A percentile compares a stretch with the other conserved stretches of the same genome.
These are phyloP conservation scores for Hystrix brachyura DNA, from an alignment of 2,113 vertebrate species.

Conservation along the genomic window DNA sequence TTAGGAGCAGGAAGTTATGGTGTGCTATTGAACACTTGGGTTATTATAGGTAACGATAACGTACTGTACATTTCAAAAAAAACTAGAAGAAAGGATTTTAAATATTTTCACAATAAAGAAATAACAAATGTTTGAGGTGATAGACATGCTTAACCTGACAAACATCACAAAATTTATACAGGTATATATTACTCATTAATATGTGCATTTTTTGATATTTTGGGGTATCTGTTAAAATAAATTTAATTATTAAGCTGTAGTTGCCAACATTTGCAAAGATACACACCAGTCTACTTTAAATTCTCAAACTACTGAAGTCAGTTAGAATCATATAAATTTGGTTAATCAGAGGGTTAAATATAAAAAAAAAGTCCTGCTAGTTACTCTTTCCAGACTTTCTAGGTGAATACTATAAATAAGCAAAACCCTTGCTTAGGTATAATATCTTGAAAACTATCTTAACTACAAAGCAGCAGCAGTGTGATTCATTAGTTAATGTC, in stretches of 20 bases:
- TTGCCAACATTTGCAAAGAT: slow-evolving; percentile 20
- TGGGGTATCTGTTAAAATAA: neutral
- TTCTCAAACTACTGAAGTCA: neutral
- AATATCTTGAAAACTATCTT: neutral
- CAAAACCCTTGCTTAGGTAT: neutral
- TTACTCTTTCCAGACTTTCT: neutral
- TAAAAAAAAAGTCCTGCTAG: neutral
- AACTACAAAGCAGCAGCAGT: neutral
- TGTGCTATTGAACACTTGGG: neutral
- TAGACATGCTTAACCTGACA: neutral
- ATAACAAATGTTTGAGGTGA: neutral
- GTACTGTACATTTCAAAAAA: neutral
- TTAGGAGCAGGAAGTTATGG: too few species aligned
- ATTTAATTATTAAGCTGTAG: neutral
- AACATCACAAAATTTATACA: neutral
- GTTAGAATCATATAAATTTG: neutral
- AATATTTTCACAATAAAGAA: neutral
- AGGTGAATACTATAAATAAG: neutral
- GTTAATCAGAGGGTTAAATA: neutral
- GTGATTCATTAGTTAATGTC: neutral
- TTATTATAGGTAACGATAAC: neutral
- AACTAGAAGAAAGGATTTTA: neutral
- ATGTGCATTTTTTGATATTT: neutral
- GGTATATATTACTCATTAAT: neutral
- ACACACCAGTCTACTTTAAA: neutral